Percentiles rank a stretch among this genome's conserved stretches.
Evolutionary conservation across 2,797 vertebrate genomes (phyloP).

Genomic region (Eulemur mongoz): DNA sequence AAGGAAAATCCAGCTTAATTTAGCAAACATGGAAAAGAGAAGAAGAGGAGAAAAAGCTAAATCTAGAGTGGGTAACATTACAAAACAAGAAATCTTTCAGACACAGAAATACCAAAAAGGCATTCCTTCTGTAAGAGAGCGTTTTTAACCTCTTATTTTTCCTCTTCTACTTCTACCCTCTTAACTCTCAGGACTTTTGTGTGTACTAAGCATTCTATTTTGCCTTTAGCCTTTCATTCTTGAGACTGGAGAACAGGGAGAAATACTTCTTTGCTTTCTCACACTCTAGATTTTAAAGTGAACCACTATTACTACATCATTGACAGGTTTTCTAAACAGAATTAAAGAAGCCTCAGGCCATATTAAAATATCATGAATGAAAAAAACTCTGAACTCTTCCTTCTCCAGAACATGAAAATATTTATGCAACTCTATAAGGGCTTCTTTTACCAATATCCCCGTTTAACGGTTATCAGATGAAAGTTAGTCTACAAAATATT

Average conservation of each 20-base stretch:
- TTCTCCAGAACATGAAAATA: background rate
- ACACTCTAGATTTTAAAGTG: background rate
- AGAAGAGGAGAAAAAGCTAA: background rate
- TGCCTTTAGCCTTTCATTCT: background rate
- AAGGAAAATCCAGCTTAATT: background rate
- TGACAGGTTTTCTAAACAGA: background rate
- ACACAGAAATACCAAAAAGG: background rate
- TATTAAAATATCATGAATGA: background rate
- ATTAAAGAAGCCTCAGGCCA: background rate
- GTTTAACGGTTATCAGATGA: background rate
- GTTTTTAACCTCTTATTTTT: background rate
- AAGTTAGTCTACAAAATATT: background rate
- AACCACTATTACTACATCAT: background rate
- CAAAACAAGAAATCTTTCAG: background rate
- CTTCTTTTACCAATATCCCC: background rate
- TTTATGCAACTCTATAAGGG: background rate
- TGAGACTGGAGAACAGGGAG: background rate
- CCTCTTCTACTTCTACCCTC: background rate
- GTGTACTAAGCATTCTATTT: background rate
- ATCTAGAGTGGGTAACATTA: background rate
- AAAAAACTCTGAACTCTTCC: background rate
- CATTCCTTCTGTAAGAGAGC: background rate
- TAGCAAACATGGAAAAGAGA: background rate
- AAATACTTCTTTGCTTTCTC: background rate
- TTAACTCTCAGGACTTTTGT: background rate